phyloP scores from a whole-genome alignment of 2,797 vertebrate genomes.

The Cryptoblepharus egeriae region DNA sequence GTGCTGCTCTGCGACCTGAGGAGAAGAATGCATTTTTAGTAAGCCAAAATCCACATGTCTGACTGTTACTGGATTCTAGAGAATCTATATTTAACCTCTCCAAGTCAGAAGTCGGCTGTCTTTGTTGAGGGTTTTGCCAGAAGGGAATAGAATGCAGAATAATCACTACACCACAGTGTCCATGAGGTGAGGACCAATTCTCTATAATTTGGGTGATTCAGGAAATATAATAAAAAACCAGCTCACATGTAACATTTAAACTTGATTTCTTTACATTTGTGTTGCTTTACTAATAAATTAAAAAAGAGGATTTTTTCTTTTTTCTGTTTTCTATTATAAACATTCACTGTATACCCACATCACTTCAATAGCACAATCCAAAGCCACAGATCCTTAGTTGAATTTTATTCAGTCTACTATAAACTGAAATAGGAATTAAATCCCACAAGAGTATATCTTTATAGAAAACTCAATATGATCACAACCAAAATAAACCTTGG shows the following conservation, averaged over 20 bases:
- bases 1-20: slow-evolving; percentile 35
- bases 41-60: slow-evolving; percentile 11
- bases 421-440: not conserved
- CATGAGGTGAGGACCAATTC: not conserved
- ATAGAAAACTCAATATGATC: not conserved
- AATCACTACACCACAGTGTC: slow-evolving; percentile 30
- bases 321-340: not conserved
- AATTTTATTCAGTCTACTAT: not conserved
- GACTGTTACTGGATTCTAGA: not conserved
- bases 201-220: not conserved
- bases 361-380: not conserved
- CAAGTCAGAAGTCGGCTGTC: not conserved
- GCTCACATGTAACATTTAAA: not conserved
- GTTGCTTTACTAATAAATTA: not conserved
- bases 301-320: not conserved
- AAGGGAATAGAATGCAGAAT: slow-evolving; percentile 25
- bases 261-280: not conserved
- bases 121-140: not conserved
- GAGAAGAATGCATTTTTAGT: slow-evolving; percentile 23
- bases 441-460: not conserved
- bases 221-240: not conserved
- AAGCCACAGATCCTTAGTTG: not conserved
- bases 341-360: not conserved
- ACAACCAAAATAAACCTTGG: too few species aligned
- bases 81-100: slow-evolving; percentile 1